Base-by-base conservation (phyloP, 2,888 invertebrate species). In the Rhorus exstirpatorius region DNA sequence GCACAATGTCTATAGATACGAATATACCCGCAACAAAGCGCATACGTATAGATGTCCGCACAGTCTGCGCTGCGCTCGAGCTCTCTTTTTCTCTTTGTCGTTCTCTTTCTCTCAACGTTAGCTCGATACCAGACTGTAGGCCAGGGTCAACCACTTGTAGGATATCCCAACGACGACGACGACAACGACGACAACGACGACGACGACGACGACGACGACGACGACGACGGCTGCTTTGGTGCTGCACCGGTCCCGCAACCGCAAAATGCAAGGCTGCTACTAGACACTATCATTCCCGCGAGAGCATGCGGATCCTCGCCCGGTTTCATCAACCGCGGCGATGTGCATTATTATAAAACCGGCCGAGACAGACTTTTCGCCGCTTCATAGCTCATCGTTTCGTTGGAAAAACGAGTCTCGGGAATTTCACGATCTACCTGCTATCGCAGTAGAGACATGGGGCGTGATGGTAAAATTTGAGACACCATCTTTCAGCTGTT, bases 131-230 rank as follows among this genome's bases (percentile, higher is more conserved):
- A 86, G 86, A 87, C 87, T 86, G 87, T 89, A 86, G 89, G 90
- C 90, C 90, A 90, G 88, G 90, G 90, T 90, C 90, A 89, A 90
- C 90, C 90, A 90, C 90, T 90, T 90, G 90, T 90, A 90, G 90
- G 86, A 90, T 82, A 82, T 89, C 89, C 85, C 87, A 86, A 84
- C 88, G 83, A 88, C 86, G 85, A 82, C 87, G 83, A 53, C 80
- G 79, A 72, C 74, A 71, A 46, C 70, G 55, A 77, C 79, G 79
- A 72, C 74, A 70, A 46, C 68, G 61, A 78, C 70, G 71, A 41
- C 65, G 67, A 76, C 53, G 67, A 78, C 83, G 55, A 77, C 79
- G 79, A 72, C 74, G 71, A 46, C 68, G 61, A 78, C 70, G 71
- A 41, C 65, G 67, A 76, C 53, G 67, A 78, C 83, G 83, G 53